Evolutionary conservation across 2,888 invertebrate species (phyloP).

Genomic region (Acleris holmiana): DNA sequence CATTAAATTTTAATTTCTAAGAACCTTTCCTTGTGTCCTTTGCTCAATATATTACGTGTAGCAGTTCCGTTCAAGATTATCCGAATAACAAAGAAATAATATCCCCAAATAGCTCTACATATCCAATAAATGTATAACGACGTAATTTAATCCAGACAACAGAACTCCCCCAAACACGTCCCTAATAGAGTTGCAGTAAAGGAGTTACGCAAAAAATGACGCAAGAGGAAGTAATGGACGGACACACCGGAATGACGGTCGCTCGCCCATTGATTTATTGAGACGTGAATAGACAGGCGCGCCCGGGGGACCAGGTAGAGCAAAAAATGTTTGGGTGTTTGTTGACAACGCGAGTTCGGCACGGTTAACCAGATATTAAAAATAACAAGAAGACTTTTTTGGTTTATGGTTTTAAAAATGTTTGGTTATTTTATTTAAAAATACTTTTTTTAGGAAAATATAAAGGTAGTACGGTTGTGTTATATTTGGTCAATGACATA

Average conservation of each 20-base stretch:
- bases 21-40: no score
- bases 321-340: conserved; percentile 73
- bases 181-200: conserved; percentile 47
- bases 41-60: no score
- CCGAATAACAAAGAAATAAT: no score
- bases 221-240: conserved; percentile 52
- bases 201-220: conserved; percentile 48
- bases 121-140: conserved; percentile 3
- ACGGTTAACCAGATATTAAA: conserved; percentile 48
- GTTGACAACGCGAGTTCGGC: conserved; percentile 71
- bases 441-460: no score
- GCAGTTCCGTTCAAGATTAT: no score
- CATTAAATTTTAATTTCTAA: no score
- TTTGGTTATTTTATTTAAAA: no score
- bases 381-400: not conserved
- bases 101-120: not conserved
- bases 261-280: conserved; percentile 72
- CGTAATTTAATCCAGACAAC: conserved; percentile 40
- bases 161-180: conserved; percentile 28
- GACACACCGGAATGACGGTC: conserved; percentile 55
- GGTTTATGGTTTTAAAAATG: no score
- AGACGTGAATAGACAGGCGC: conserved; percentile 64
- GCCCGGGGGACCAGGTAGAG: conserved; percentile 57
- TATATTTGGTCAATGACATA: no score
- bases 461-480: no score